Base-by-base conservation (phyloP, 1,140 invertebrate genomes). In the Amphibalanus amphitrite region DNA sequence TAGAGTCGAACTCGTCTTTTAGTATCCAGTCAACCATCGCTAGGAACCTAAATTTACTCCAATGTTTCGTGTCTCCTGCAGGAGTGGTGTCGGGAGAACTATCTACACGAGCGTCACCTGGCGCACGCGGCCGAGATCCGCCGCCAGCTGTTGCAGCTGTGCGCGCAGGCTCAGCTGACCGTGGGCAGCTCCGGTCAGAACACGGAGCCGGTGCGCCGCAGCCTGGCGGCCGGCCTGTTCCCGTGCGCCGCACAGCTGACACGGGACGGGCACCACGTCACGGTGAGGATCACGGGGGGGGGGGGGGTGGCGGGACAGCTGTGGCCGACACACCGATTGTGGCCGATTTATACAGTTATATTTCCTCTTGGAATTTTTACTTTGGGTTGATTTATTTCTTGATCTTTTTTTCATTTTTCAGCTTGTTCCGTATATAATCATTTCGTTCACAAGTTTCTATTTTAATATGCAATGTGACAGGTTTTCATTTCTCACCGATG, bases 21-120 rank as follows among this genome's bases (percentile, higher is more conserved):
- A n/a, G n/a, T n/a, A n/a, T n/a, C n/a, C n/a, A n/a, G n/a, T n/a
- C n/a, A n/a, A n/a, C n/a, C n/a, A n/a, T n/a, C n/a, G n/a, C n/a
- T n/a, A n/a, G n/a, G n/a, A n/a, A n/a, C n/a, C n/a, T n/a, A n/a
- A n/a, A n/a, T n/a, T n/a, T n/a, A n/a, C n/a, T n/a, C n/a, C n/a
- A n/a, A n/a, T n/a, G n/a, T n/a, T n/a, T n/a, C n/a, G n/a, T n/a
- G n/a, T n/a, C n/a, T n/a, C n/a, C n/a, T n/a, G 33, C 77, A 90
- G 87, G 82, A 86, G 78, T 98, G 92, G 92, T 97, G 94, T 78
- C 86, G 87, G 77, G 90, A 94, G 72, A 94, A 97, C 81, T 95
- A 88, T 79, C 81, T 98, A 29, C 91, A 96, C 79, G 81, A 84
- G 72, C 85, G 91, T 72, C 95, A 97, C 83, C 82, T 98, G 76